Percentiles rank a stretch among this genome's conserved stretches.
These are phyloP conservation scores for Rhagonycha fulva DNA, from an alignment of 2,888 invertebrate genomes.

Conservation along the genomic window DNA sequence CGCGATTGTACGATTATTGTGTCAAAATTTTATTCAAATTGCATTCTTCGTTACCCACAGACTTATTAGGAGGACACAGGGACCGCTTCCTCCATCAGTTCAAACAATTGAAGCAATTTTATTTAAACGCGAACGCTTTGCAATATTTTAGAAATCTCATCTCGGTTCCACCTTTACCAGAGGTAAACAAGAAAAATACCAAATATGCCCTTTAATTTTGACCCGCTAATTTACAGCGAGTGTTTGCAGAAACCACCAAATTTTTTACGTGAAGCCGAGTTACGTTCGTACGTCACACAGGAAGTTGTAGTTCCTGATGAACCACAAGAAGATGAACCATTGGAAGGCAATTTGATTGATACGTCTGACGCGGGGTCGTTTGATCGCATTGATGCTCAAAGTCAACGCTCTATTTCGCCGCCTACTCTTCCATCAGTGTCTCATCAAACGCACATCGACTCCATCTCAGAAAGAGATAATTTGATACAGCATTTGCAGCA, in stretches of 20 bases:
- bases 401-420: constrained; percentile 54
- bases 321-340: constrained; percentile 64
- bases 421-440: constrained; percentile 48
- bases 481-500: constrained; percentile 80
- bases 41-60: constrained; percentile 88
- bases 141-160: constrained; percentile 98
- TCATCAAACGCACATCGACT: constrained; percentile 44
- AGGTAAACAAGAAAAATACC: constrained; percentile 60
- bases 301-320: constrained; percentile 77
- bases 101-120: constrained; percentile 86
- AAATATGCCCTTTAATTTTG: constrained; percentile 10
- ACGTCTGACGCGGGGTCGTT: constrained; percentile 61
- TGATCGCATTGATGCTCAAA: constrained; percentile 49
- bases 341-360: constrained; percentile 69
- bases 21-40: constrained; percentile 95
- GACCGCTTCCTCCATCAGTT: constrained; percentile 90
- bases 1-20: constrained; percentile 93
- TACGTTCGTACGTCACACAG: constrained; percentile 92
- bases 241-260: constrained; percentile 81
- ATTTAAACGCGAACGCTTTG: constrained; percentile 87
- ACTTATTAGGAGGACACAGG: constrained; percentile 87
- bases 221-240: constrained; percentile 22
- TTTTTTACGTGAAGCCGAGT: constrained; percentile 89
- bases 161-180: constrained; percentile 88
- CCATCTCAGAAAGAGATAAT: constrained; percentile 67